Evolutionary conservation across 1,140 invertebrate species (phyloP), one percentile per base, ranked within the genome.

Genomic region (Coenobita brevimanus): DNA sequence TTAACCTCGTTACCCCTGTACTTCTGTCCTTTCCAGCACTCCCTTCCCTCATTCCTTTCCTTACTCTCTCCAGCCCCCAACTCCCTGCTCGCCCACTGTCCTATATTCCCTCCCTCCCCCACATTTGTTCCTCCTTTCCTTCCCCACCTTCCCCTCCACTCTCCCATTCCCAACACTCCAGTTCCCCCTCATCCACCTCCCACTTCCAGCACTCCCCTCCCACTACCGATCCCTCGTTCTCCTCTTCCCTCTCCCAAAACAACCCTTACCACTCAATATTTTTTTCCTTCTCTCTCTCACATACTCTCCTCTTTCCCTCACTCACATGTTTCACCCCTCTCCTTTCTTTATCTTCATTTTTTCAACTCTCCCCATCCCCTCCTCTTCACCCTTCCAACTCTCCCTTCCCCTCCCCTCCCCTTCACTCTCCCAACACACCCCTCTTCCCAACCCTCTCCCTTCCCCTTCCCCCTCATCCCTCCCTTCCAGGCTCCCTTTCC

Each of bases 31-130:
- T 57, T n/a, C 54, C n/a, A 10, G 10, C n/a, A 10, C n/a, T n/a
- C 54, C 54, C n/a, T 57, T n/a, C n/a, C 54, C 54, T 57, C 54
- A 57, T 57, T 57, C 54, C 54, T 57, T 57, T n/a, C n/a, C n/a
- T n/a, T n/a, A n/a, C n/a, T n/a, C n/a, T n/a, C n/a, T n/a, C n/a
- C n/a, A n/a, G n/a, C n/a, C n/a, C n/a, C n/a, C n/a, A n/a, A n/a
- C n/a, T n/a, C n/a, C n/a, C n/a, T n/a, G n/a, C n/a, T n/a, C n/a
- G n/a, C n/a, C n/a, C n/a, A n/a, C n/a, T n/a, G n/a, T n/a, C n/a
- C n/a, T n/a, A 2, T 71, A 17, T 21, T 71, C 27, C 67, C 30
- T 64, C 3, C 33, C 62, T 64, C 62, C 33, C 21, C 33, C 21
- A 6, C 62, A 24, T 30, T 64, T n/a, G 10, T 57, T 57, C n/a